phyloP scores from a whole-genome alignment of 2,888 invertebrate genomes.

The Chrysomela aeneicollis region DNA sequence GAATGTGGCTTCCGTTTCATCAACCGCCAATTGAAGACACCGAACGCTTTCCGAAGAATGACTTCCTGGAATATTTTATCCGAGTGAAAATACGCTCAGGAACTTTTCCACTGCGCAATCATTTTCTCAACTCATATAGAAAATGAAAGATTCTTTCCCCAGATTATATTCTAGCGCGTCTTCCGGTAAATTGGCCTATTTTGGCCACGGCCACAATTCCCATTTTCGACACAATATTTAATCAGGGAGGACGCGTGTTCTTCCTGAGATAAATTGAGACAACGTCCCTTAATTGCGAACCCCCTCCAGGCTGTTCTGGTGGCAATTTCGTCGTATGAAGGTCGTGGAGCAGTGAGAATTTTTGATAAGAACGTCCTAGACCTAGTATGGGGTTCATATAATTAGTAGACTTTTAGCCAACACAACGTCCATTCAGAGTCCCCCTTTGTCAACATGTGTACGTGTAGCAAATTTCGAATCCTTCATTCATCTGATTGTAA shows the following conservation, averaged over 20 bases:
- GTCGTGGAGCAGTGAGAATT: not conserved
- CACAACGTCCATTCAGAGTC: too few relatives aligned
- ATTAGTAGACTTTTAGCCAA: not conserved
- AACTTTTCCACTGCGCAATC: not conserved
- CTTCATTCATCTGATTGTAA: too few relatives aligned
- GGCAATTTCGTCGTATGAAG: slow-evolving; percentile 8
- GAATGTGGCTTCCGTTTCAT: too few relatives aligned
- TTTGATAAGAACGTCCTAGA: not conserved
- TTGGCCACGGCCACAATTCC: slow-evolving; percentile 3
- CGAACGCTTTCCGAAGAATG: too few relatives aligned
- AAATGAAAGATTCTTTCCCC: not conserved
- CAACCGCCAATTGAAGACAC: too few relatives aligned
- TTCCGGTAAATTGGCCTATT: slow-evolving; percentile 11
- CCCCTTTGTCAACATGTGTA: too few relatives aligned
- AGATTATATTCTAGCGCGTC: not conserved
- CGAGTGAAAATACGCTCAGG: too few relatives aligned
- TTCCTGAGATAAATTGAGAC: slow-evolving; percentile 18
- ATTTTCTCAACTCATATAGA: not conserved
- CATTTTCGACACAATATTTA: slow-evolving; percentile 23
- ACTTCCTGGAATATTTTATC: too few relatives aligned
- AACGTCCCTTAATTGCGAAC: slow-evolving; percentile 18
- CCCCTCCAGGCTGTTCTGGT: slow-evolving; percentile 2
- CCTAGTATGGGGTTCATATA: not conserved
- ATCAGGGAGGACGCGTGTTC: slow-evolving; percentile 14
- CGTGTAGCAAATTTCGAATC: too few relatives aligned